A percentile compares a stretch with the other conserved stretches of the same genome.
phyloP scores from a whole-genome alignment of 2,113 vertebrate species.

The Patagioenas fasciata region DNA sequence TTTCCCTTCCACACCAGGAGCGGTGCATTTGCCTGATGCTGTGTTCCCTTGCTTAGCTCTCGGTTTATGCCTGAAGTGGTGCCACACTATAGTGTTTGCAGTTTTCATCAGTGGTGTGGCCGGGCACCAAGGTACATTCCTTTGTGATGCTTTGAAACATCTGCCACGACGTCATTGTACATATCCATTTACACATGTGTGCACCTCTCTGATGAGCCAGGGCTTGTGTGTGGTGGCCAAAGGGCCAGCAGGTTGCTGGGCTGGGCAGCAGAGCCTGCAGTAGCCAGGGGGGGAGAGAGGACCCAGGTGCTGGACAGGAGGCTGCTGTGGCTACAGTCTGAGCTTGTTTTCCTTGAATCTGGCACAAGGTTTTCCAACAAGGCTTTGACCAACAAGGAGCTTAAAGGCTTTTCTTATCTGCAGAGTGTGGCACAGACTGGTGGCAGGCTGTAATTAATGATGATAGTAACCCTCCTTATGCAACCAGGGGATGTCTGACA shows the following conservation, averaged over 20 bases:
- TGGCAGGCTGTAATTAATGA: neutral
- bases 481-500: conserved; percentile 9
- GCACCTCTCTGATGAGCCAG: neutral
- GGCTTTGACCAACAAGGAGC: neutral
- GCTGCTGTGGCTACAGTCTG: neutral
- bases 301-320: neutral
- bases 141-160: fast-evolving
- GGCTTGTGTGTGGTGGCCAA: neutral
- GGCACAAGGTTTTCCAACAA: neutral
- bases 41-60: neutral
- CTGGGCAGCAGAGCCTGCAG: neutral
- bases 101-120: fast-evolving
- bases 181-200: fast-evolving
- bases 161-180: fast-evolving
- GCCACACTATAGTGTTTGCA: fast-evolving
- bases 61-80: neutral
- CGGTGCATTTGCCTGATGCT: neutral
- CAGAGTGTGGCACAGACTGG: neutral
- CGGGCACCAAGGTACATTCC: fast-evolving
- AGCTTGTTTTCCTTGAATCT: neutral
- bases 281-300: neutral
- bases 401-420: conserved; percentile 14
- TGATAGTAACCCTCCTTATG: conserved; percentile 15
- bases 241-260: neutral
- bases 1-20: neutral